Conservation (phyloP, 2,797 vertebrate genomes). For the Gastrophryne carolinensis region DNA sequence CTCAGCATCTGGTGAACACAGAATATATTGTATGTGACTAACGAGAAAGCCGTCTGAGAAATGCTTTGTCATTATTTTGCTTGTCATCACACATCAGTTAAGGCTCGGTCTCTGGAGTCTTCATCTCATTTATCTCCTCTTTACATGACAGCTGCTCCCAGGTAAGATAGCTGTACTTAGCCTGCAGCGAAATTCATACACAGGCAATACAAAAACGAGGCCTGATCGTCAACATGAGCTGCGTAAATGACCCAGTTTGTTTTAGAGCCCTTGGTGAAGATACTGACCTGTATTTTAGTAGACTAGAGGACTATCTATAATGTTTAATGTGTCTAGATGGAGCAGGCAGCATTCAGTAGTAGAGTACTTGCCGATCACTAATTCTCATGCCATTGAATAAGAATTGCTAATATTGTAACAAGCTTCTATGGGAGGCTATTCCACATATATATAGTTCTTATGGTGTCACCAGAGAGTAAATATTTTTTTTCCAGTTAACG, state of each 20-base stretch:
- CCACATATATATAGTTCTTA: too few relatives aligned
- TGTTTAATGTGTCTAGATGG: too few relatives aligned
- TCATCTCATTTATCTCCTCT: slow-evolving; percentile 7
- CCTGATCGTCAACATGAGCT: background rate
- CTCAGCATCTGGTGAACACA: background rate
- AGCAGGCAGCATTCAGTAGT: too few relatives aligned
- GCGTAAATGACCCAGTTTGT: background rate
- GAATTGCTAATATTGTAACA: too few relatives aligned
- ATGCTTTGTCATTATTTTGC: slow-evolving; percentile 1
- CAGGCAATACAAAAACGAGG: background rate
- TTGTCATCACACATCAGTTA: slow-evolving; percentile 9
- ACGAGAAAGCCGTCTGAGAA: background rate
- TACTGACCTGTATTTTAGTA: too few relatives aligned
- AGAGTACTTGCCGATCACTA: too few relatives aligned
- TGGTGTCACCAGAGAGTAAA: too few relatives aligned
- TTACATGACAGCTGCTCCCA: background rate
- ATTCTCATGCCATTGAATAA: too few relatives aligned
- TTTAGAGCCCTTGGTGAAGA: background rate
- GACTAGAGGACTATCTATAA: too few relatives aligned
- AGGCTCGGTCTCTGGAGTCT: background rate
- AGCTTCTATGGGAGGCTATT: too few relatives aligned
- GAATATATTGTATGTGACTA: background rate
- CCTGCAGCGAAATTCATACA: background rate
- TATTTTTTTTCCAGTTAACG: too few relatives aligned
- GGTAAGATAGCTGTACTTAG: background rate